Percentiles rank a stretch among this genome's conserved stretches.
phyloP scores from a whole-genome alignment of 2,888 invertebrate species.

The Tipula vernalis region DNA sequence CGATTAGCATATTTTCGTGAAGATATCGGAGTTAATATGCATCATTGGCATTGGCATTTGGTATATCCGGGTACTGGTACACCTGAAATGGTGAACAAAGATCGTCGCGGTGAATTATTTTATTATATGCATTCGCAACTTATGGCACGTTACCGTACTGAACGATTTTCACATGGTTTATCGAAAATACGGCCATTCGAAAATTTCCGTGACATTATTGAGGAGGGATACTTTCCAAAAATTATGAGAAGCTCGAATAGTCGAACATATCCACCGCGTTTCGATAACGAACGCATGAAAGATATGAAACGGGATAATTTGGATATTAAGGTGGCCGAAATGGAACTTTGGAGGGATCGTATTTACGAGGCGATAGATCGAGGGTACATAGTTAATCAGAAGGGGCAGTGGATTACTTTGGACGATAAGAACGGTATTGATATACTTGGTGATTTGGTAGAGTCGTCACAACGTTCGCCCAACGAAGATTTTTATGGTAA shows the following conservation, averaged over 20 bases:
- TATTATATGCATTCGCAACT: conserved; percentile 61
- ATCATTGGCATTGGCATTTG: conserved; percentile 86
- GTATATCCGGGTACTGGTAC: conserved; percentile 51
- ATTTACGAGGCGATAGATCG: conserved; percentile 55
- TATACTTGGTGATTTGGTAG: conserved; percentile 64
- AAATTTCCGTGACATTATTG: conserved; percentile 51
- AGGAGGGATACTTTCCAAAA: conserved; percentile 63
- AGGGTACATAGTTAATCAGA: conserved; percentile 35
- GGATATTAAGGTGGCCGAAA: conserved; percentile 36
- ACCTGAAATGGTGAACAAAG: conserved; percentile 48
- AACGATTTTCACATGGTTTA: conserved; percentile 55
- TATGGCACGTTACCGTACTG: conserved; percentile 48
- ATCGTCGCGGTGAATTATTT: conserved; percentile 66
- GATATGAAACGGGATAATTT: conserved; percentile 51
- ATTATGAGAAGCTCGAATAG: conserved; percentile 44
- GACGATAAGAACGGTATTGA: conserved; percentile 53
- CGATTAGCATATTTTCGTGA: conserved; percentile 66
- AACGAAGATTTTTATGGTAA: conserved; percentile 62
- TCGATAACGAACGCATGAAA: conserved; percentile 41
- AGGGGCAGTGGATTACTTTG: conserved; percentile 19
- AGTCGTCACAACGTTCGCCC: conserved; percentile 52
- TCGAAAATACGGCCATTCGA: conserved; percentile 21
- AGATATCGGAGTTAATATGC: conserved; percentile 72
- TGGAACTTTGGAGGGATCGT: conserved; percentile 56
- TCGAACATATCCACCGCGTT: conserved; percentile 54